Base-by-base conservation (phyloP, 2,113 vertebrate species). In the Passer montanus region DNA sequence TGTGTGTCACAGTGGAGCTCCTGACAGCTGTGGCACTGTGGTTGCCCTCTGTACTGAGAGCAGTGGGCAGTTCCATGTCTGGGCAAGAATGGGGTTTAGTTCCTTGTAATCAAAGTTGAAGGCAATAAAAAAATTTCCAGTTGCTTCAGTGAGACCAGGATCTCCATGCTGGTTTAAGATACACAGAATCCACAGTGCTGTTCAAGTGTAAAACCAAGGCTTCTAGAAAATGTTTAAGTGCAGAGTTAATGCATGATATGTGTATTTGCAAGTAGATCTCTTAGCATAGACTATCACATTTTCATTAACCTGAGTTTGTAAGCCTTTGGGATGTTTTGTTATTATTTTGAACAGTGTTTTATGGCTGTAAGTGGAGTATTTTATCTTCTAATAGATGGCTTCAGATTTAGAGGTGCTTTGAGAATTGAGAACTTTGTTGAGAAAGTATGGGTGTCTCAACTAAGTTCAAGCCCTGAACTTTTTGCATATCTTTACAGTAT, bases 201-300 rank as follows among this genome's bases (percentile, higher is more conserved):
- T 33, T 56, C 31, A 49, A 43, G 21, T 37, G 15, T 80, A n/a
- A 86, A 93, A 15, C 14, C 30, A 64, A 13, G 1, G 0, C 26
- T 63, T 77, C 49, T 43, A 50, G 70, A 56, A 72, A 12, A n/a
- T 18, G 15, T 23, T 41, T 46, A 31, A 60, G n/a, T 39, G 31
- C 15, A 21, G 60, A 62, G 37, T 67, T 87, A 69, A 19, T 70
- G 5, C 2, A 9, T 0, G 4, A 19, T 72, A 15, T 0, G 0
- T 59, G 5, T 56, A 44, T 64, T 75, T 3, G 0, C 21, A 69
- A 68, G 22, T 9, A 58, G 37, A 31, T 84, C 21, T 47, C 43
- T 70, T 10, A 46, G 49, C 16, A 46, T 18, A 56, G 41, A 17
- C 4, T 7, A 4, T 62, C 27, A 77, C 21, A 16, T 58, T 56